These are phyloP conservation scores for Myripristis murdjan DNA, from an alignment of 2,797 vertebrate genomes.

Conservation along the genomic window DNA sequence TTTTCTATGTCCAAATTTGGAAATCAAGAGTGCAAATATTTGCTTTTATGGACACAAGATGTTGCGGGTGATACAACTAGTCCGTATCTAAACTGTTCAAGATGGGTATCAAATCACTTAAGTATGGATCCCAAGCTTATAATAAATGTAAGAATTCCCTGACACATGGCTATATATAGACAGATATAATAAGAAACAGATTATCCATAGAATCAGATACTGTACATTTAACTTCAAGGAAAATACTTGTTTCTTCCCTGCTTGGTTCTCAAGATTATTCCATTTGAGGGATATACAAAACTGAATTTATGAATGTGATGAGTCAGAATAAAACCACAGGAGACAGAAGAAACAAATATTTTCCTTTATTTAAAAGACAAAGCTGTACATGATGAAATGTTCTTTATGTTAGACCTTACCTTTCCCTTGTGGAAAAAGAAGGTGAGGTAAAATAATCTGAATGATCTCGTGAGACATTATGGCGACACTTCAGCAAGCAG, in stretches of 20 bases:
- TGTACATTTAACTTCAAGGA: slow-evolving; percentile 61
- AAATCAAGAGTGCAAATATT: slow-evolving; percentile 38
- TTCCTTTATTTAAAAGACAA: slow-evolving; percentile 92
- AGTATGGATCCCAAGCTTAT: background rate
- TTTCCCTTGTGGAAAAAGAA: slow-evolving; percentile 18
- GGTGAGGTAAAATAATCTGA: slow-evolving; percentile 35
- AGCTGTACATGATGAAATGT: slow-evolving; percentile 69
- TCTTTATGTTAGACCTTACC: slow-evolving; percentile 3
- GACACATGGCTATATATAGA: background rate
- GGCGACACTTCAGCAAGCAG: slow-evolving; percentile 18
- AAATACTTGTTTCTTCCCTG: slow-evolving; percentile 87
- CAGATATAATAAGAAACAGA: slow-evolving; percentile 1
- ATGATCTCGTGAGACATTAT: background rate
- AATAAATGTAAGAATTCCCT: background rate
- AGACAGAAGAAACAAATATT: slow-evolving; percentile 94
- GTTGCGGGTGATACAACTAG: slow-evolving; percentile 23
- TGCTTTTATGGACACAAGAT: slow-evolving; percentile 51
- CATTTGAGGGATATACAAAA: slow-evolving; percentile 23
- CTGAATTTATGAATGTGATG: slow-evolving; percentile 20
- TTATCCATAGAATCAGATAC: background rate
- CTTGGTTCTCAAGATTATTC: slow-evolving; percentile 29
- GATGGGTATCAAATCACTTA: slow-evolving; percentile 30
- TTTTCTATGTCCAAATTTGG: slow-evolving; percentile 58
- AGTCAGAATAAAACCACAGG: slow-evolving; percentile 78
- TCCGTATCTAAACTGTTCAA: slow-evolving; percentile 44